Evolutionary conservation across 2,888 invertebrate species (phyloP), one percentile per base, ranked within the genome.

Genomic region (Nemapogon koenigi): DNA sequence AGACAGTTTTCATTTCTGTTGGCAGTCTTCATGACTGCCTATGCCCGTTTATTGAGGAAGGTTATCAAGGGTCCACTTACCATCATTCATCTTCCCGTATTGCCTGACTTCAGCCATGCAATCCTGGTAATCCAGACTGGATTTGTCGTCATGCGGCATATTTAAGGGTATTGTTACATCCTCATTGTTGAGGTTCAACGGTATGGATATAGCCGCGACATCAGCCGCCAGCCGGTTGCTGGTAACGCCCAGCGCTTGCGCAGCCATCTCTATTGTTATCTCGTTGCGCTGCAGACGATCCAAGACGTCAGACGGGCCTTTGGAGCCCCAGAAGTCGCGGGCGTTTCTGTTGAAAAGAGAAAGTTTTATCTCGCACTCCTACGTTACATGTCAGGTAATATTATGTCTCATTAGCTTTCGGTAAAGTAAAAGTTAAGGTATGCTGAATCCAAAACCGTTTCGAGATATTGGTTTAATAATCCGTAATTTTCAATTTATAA

Each of bases 261-360:
- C 88, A 1, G 89, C 90, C 29, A 87, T 81, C 53, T 87, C 87
- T 33, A 89, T 59, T 1, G 88, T 83, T 40, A 90, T 82, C 59
- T 90, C 87, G 46, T 90, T 87, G 13, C 87, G 70, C 54, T 88
- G 87, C 27, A 90, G 68, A 47, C 88, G 83, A 41, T 86, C 82
- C 42, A 90, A 61, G 33, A 89, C 85, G 47, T 89, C 89, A 1
- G 88, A 85, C 0, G 89, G 87, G 0, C 88, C 88, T 48, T 89
- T 88, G 49, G 89, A 87, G 41, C 86, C 86, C 90, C 89, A 90
- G 70, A 89, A 88, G 57, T 90, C 89, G 39, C 89, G 59, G 1
- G 70, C 67, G 2, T 70, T 68, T 39, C 75, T 75, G 55, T 67
- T 42, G 83, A 82, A 65, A 83, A 83, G 59, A 17, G 59, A 65